A percentile compares a stretch with the other conserved stretches of the same genome.
Conservation (phyloP, 2,113 vertebrate species). For the Platysternon megacephalum region DNA sequence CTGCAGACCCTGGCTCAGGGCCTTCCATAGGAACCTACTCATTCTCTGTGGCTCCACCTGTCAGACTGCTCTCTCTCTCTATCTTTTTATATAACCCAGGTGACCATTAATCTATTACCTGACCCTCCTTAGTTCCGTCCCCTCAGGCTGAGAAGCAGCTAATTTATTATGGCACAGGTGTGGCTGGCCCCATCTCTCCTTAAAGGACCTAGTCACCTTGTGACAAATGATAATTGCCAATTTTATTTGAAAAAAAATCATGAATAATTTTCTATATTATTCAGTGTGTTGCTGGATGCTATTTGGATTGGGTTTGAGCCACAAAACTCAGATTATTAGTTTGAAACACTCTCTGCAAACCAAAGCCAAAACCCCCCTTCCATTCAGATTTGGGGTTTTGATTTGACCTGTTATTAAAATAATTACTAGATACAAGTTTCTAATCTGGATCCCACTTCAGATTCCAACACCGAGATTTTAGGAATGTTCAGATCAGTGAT, state of each 20-base stretch:
- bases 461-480: fast-evolving
- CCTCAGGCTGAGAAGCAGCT: background rate
- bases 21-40: background rate
- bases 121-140: background rate
- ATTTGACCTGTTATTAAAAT: background rate
- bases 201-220: background rate
- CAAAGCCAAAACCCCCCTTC: background rate
- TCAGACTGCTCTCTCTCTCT: background rate
- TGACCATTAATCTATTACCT: background rate
- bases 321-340: background rate
- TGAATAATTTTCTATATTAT: background rate
- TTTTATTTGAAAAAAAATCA: background rate
- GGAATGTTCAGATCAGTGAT: background rate
- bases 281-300: background rate
- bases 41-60: background rate
- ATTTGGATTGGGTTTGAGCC: background rate
- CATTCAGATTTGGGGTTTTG: background rate
- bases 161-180: background rate
- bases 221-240: background rate
- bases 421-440: fast-evolving
- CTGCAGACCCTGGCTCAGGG: background rate
- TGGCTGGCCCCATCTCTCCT: background rate
- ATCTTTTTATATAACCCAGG: background rate
- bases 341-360: background rate
- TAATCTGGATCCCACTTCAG: background rate